Conservation (phyloP, 2,888 invertebrate genomes). For the Epicampocera succincta region DNA sequence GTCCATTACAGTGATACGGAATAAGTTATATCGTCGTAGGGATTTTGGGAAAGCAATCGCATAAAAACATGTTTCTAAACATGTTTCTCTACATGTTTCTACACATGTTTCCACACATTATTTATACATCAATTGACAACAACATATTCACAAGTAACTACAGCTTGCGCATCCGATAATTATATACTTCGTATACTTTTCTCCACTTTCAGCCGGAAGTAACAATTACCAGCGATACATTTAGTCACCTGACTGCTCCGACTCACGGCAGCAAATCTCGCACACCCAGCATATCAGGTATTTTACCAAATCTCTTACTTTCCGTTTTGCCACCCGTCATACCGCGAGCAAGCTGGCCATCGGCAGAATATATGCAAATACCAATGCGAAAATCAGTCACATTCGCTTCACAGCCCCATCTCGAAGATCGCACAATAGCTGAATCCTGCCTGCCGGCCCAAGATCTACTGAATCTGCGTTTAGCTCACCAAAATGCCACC, state of each 20-base stretch:
- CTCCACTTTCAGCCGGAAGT: constrained; percentile 76
- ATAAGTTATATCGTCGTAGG: too few relatives aligned
- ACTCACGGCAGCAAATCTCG: constrained; percentile 78
- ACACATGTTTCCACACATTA: too few relatives aligned
- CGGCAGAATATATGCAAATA: constrained; percentile 85
- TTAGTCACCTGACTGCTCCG: constrained; percentile 68
- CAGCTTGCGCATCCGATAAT: too few relatives aligned
- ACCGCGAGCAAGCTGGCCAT: constrained; percentile 90
- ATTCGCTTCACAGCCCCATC: constrained; percentile 86
- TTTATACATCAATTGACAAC: too few relatives aligned
- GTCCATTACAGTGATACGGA: too few relatives aligned
- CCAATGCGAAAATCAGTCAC: constrained; percentile 85
- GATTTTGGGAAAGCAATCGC: too few relatives aligned
- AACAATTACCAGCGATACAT: constrained; percentile 76
- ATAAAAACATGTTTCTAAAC: too few relatives aligned
- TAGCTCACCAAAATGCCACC: constrained; percentile 83
- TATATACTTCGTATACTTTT: constrained; percentile 7
- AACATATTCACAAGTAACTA: too few relatives aligned
- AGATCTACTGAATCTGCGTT: constrained; percentile 84
- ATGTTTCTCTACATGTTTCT: too few relatives aligned
- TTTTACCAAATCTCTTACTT: constrained; percentile 86
- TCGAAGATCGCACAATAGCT: constrained; percentile 82
- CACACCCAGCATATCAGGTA: constrained; percentile 87
- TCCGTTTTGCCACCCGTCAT: constrained; percentile 89
- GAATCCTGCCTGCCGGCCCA: constrained; percentile 83